Conservation (phyloP, 2,113 vertebrate genomes). For the Beaufortia kweichowensis region DNA sequence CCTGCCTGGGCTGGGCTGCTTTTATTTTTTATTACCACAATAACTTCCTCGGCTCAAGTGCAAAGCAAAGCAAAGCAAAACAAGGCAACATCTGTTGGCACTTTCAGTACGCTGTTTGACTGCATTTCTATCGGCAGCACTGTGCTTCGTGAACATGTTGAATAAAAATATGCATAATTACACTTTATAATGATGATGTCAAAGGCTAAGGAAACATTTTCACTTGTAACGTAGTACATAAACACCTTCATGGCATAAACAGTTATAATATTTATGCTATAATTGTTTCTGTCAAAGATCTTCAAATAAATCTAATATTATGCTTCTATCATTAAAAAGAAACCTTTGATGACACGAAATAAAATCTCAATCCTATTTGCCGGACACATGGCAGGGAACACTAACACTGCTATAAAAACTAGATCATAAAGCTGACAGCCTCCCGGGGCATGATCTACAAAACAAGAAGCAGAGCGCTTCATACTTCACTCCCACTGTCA, state of each 20-base stretch:
- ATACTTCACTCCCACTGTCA: slow-evolving; percentile 26
- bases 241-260: background rate
- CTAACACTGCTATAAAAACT: slow-evolving; percentile 44
- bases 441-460: slow-evolving; percentile 42
- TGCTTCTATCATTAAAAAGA: background rate
- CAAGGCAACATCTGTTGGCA: background rate
- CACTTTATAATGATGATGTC: background rate
- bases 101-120: background rate
- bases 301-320: background rate
- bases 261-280: background rate
- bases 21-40: slow-evolving; percentile 67
- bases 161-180: background rate
- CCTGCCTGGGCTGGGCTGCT: slow-evolving; percentile 58
- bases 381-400: slow-evolving; percentile 34
- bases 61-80: slow-evolving; percentile 52
- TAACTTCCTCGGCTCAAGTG: slow-evolving; percentile 62
- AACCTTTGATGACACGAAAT: background rate
- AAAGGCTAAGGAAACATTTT: background rate
- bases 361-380: background rate
- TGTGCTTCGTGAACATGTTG: background rate
- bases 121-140: background rate
- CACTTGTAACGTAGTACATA: background rate
- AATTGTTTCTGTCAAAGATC: background rate
- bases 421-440: slow-evolving; percentile 53
- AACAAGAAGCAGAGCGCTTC: background rate